Base-by-base conservation (phyloP, 2,797 vertebrate species). In the Nannoperca australis region DNA sequence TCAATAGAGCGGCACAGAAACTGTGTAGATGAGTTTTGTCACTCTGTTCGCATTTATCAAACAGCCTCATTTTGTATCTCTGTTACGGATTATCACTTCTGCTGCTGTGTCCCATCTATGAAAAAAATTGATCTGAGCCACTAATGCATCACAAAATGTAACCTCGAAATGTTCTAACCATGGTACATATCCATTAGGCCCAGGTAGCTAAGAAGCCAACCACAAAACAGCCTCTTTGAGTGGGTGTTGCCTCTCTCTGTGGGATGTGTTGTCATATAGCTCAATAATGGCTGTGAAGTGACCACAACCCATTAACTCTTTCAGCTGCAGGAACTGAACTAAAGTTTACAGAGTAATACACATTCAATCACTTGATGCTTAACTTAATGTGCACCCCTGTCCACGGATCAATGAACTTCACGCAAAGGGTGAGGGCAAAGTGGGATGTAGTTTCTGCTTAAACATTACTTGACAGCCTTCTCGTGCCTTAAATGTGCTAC, bases 261-360 rank as follows among this genome's bases (percentile, higher is more conserved):
- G 53, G 42, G 49, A 53, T 27, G 50, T 72, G 50, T 24, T 81
- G 68, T 63, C 71, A 69, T 47, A 55, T 66, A 60, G 66, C 83
- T 86, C 81, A 81, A 71, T 81, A 81, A 76, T 65, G 45, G 64
- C 62, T 20, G 17, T 5, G 27, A 55, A 20, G 38, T 47, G 4
- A 22, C 36, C 53, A 82, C 61, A 69, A 36, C 22, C 59, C 65
- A 85, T 88, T 80, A 80, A 83, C 67, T 78, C 73, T 82, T 86
- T 79, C 66, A 76, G 51, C 64, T 70, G 60, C 40, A 73, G 64
- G 13, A 50, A 44, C 44, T 5, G 54, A 76, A n/a, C n/a, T 49
- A 40, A 54, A 20, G 10, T 65, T 76, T 49, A 70, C 18, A 66
- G 68, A 62, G 60, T 50, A n/a, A 38, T 42, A 54, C 62, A 81